phyloP scores from a whole-genome alignment of 2,888 invertebrate genomes.

The Drosophila mettleri region DNA sequence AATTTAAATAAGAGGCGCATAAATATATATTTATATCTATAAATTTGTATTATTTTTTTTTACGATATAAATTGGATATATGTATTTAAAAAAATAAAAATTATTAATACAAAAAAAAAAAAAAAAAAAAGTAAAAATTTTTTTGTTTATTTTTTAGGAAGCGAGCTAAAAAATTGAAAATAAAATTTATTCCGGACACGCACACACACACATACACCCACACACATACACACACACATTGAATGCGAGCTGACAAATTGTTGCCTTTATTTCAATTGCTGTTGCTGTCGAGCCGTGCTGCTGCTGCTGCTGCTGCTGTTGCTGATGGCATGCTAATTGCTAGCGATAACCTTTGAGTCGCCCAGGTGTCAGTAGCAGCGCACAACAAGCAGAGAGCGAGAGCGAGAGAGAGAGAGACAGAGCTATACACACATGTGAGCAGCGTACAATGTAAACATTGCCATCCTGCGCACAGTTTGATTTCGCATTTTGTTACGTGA shows the following conservation, averaged over 20 bases:
- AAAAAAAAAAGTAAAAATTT: neutral
- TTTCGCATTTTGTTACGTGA: slow-evolving; percentile 69
- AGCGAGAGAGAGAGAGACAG: no score
- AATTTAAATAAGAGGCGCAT: no score
- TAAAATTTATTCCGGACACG: neutral
- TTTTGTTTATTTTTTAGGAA: no score
- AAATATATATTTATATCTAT: no score
- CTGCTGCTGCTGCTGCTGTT: slow-evolving; percentile 16
- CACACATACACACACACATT: neutral
- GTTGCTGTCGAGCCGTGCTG: slow-evolving; percentile 9
- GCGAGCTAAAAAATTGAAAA: no score
- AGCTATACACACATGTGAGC: slow-evolving; percentile 6
- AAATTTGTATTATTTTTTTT: no score
- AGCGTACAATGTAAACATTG: slow-evolving; percentile 35
- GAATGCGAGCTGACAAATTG: slow-evolving; percentile 16
- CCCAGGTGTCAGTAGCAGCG: slow-evolving; percentile 54
- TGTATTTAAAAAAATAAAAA: no score
- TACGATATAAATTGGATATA: no score
- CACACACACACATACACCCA: neutral
- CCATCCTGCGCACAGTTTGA: slow-evolving; percentile 43
- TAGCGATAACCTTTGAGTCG: slow-evolving; percentile 61
- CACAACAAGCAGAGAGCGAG: slow-evolving; percentile 27
- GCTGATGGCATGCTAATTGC: slow-evolving; percentile 63
- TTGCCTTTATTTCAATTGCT: slow-evolving; percentile 13
- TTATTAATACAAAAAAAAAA: no score